Conservation (phyloP, 1,140 invertebrate genomes). For the Cecropterus lyciades region DNA sequence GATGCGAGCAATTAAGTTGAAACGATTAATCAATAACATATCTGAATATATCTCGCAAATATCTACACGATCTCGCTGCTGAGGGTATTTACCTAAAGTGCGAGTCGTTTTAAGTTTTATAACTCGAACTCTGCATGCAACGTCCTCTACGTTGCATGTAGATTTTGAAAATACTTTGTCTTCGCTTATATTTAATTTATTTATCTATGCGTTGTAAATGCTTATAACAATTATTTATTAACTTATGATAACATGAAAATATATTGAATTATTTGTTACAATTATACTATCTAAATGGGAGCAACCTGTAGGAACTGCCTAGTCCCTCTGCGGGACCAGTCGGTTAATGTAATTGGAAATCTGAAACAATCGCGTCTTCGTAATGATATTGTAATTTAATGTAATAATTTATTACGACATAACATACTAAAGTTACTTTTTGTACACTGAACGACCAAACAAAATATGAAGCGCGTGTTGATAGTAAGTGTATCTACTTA, state of each 20-base stretch:
- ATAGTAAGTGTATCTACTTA: no score
- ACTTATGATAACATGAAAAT: no score
- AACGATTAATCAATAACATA: constrained; percentile 62
- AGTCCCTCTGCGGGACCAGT: neutral
- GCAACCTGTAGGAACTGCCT: neutral
- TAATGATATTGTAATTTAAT: neutral
- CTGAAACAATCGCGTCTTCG: neutral
- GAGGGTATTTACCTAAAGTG: constrained; percentile 28
- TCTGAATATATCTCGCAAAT: constrained; percentile 34
- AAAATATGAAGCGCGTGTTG: no score
- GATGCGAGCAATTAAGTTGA: constrained; percentile 56
- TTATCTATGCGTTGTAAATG: constrained; percentile 19
- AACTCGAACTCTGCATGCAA: neutral
- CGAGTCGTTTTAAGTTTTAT: constrained; percentile 10
- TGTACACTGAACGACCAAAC: no score
- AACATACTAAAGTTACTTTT: neutral
- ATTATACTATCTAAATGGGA: neutral
- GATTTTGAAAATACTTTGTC: constrained; percentile 15
- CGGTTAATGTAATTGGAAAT: neutral
- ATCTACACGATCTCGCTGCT: constrained; percentile 30
- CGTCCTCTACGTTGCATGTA: no score
- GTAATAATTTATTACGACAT: neutral
- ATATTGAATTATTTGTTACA: no score
- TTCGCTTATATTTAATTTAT: constrained; percentile 19
- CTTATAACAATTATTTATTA: neutral